phyloP scores from a whole-genome alignment of 2,797 vertebrate species.

The Myotis findleyi region DNA sequence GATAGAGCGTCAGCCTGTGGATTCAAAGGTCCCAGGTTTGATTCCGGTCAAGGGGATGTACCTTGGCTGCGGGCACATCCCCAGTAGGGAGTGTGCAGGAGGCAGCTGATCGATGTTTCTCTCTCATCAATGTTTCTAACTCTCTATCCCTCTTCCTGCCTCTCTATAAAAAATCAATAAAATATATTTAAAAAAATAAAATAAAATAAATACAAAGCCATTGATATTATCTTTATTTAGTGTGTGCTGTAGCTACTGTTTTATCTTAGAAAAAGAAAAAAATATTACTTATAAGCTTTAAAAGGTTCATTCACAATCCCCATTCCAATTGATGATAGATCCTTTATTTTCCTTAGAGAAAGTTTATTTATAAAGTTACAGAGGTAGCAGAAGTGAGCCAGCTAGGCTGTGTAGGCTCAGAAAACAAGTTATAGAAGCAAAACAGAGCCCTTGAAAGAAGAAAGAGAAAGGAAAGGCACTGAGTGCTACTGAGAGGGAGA shows the following conservation, averaged over 20 bases:
- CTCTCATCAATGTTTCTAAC: too few species aligned
- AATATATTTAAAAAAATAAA: too few species aligned
- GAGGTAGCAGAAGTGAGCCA: background rate
- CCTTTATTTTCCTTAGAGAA: background rate
- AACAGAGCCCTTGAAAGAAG: background rate
- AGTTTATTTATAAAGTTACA: background rate
- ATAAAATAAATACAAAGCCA: slow-evolving; percentile 31
- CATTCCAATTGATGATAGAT: background rate
- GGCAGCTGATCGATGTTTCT: too few species aligned
- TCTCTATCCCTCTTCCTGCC: too few species aligned
- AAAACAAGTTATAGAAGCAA: background rate
- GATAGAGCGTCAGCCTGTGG: too few species aligned
- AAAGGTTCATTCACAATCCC: background rate
- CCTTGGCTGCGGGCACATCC: too few species aligned
- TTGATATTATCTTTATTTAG: background rate
- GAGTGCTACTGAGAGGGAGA: background rate
- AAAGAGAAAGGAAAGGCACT: background rate
- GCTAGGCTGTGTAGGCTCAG: background rate
- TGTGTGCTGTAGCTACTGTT: background rate
- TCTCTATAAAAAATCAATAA: too few species aligned
- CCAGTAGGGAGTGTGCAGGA: too few species aligned
- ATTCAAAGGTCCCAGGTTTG: too few species aligned
- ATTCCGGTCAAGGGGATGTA: too few species aligned
- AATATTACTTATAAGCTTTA: background rate
- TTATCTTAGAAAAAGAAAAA: slow-evolving; percentile 10